Evolutionary conservation across 2,888 invertebrate genomes (phyloP), one percentile per base, ranked within the genome.

Genomic region (Selenia dentaria): DNA sequence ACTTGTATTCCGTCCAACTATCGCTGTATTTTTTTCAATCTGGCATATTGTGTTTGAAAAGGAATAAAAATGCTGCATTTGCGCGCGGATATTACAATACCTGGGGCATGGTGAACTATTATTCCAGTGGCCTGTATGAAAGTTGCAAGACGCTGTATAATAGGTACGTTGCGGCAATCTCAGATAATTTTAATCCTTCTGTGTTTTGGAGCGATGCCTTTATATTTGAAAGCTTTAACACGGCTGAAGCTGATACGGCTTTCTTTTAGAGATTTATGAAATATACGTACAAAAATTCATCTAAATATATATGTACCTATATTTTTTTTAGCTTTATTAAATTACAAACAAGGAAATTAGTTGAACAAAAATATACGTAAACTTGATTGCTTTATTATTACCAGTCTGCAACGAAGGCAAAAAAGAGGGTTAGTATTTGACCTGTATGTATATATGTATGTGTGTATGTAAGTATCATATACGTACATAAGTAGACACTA

Each of bases 21-120:
- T 27, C 38, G 40, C 42, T 54, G 42, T 41, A 31, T 37, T 12
- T 35, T 51, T 47, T 51, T 41, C n/a, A n/a, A n/a, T n/a, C n/a
- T n/a, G n/a, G n/a, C n/a, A 38, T 62, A 67, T 64, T 60, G 52
- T 62, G 31, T 47, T 35, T 50, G 13, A 54, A 60, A 62, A 18
- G 50, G 60, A 60, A 61, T 67, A 67, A 67, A 66, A 64, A 66
- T 58, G 49, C 51, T 47, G 59, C 55, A 62, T 59, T 59, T 45
- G 32, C 47, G 49, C 51, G 40, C 52, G 51, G 51, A 34, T 24
- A 47, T 53, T 56, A 70, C 68, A 71, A 70, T 63, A 40, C 54
- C 29, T 31, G 42, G 9, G 27, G 8, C 8, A 22, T 22, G 5
- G 8, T 8, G 29, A 50, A 37, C 43, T 48, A 59, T 62, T 63